Evolutionary conservation across 1,140 invertebrate genomes (phyloP), one percentile per base, ranked within the genome.

Genomic region (Plodia interpunctella): DNA sequence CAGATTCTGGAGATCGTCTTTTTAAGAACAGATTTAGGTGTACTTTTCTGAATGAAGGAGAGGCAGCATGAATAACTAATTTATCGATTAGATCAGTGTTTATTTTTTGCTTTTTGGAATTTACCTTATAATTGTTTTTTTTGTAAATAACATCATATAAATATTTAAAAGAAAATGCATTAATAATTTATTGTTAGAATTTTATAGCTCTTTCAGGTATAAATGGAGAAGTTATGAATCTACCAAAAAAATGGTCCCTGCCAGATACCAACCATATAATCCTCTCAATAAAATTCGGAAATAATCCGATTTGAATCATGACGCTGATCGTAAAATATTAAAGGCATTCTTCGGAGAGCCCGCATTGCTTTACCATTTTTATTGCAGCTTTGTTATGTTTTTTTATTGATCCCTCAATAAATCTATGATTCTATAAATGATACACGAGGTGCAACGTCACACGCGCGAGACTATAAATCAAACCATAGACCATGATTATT

Each of bases 391-490:
- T 60, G 60, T 52, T 38, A 76, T 74, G 68, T 67, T 70, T 76
- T n/a, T 69, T 76, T 74, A 74, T 76, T 72, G 73, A 70, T 64
- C 57, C 57, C 28, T 69, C 68, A 55, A 71, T 74, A 71, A 71
- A 74, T 74, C 68, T 68, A 49, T 28, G 57, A 55, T 35, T 51
- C 55, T 67, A 71, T 74, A 76, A 77, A 72, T 66, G 53, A 56
- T 57, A 59, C 51, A 59, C 28, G 53, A 72, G 72, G 66, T 72
- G 72, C 62, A 56, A 62, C 65, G 60, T 66, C 65, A 65, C 66
- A 66, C 72, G 55, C 56, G 49, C 58, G 49, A 58, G 52, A 67
- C 57, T 57, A 79, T 79, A 79, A 76, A 78, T 81, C 73, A 79
- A 63, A 21, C 21, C 38, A 44, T 17, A 44, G 13, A 44, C 38